Evolutionary conservation across 1,140 invertebrate species (phyloP), one percentile per base, ranked within the genome.

Genomic region (Anoplophora glabripennis): DNA sequence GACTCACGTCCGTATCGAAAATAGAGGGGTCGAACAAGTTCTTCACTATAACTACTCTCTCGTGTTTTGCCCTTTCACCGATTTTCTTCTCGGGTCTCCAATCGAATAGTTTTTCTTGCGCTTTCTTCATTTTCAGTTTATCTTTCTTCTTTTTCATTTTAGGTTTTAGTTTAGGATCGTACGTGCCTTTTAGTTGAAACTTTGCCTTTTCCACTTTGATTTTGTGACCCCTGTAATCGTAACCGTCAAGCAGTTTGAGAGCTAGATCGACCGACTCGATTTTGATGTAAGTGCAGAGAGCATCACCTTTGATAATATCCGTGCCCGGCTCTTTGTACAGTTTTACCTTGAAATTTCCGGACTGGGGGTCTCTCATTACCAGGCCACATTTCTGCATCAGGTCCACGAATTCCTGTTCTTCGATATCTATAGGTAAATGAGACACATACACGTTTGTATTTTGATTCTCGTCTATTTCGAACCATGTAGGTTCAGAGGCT

Each of bases 391-490:
- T 99, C 64, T 86, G 85, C 89, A 99, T 98, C 9, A 98, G 75
- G 72, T 94, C 89, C 7, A 90, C 83, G 78, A 96, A 90, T 73
- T 93, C 89, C 59, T 96, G 87, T 71, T 97, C 87, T 0, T 89
- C 96, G 37, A 94, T 88, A 68, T 96, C 91, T 46, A 84, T 64
- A 0, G 97, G 96, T 58, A 99, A 80, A 73, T 95, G 93, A 7
- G 88, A 88, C 1, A 99, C 94, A 81, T 99, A 99, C 1, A 99
- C 94, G 77, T 97, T 96, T 1, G 93, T 96, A 69, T 97, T 98
- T 68, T 91, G 89, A n/a, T 88, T 82, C 47, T 96, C 90, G 66
- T 95, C 88, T 11, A 94, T 77, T 42, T 99, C 89, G 80, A 99
- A 98, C 98, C 97, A 99, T 57, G 87, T 82, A 54, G 79, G 78